Percentiles rank a stretch among this genome's conserved stretches.
phyloP scores from a whole-genome alignment of 2,888 invertebrate genomes.

The Ormyrus pomaceus region DNA sequence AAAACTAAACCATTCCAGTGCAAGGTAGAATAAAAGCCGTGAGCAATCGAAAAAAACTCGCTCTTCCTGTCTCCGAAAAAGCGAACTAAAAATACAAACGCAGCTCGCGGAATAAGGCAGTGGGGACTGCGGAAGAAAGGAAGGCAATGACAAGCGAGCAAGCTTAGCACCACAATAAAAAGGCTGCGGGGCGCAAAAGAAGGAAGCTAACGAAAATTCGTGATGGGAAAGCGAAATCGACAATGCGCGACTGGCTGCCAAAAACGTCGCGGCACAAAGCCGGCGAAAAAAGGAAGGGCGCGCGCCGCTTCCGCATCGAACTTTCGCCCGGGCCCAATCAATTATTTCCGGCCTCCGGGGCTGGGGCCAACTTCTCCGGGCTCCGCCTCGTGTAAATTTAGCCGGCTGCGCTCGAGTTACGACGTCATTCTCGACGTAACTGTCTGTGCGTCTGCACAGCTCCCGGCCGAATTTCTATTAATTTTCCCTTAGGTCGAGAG shows the following conservation, averaged over 20 bases:
- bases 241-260: conserved; percentile 22
- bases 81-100: no score
- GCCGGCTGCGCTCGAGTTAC: conserved; percentile 17
- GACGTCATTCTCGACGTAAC: conserved; percentile 21
- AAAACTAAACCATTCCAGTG: neutral
- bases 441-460: neutral
- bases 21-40: neutral
- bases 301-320: conserved; percentile 10
- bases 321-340: conserved; percentile 31
- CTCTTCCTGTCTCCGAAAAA: no score
- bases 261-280: neutral
- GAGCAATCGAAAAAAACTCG: neutral
- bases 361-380: conserved; percentile 11
- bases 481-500: no score
- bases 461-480: neutral
- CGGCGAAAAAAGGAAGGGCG: neutral
- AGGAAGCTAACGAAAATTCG: conserved; percentile 23
- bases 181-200: neutral
- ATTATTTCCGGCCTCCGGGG: conserved; percentile 39
- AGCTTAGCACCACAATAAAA: neutral
- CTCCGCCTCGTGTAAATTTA: conserved; percentile 32
- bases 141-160: neutral
- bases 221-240: conserved; percentile 28
- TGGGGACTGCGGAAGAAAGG: neutral
- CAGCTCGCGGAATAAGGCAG: neutral